These are phyloP conservation scores for Zophobas atratus DNA, from an alignment of 1,140 invertebrate genomes.

Conservation along the genomic window DNA sequence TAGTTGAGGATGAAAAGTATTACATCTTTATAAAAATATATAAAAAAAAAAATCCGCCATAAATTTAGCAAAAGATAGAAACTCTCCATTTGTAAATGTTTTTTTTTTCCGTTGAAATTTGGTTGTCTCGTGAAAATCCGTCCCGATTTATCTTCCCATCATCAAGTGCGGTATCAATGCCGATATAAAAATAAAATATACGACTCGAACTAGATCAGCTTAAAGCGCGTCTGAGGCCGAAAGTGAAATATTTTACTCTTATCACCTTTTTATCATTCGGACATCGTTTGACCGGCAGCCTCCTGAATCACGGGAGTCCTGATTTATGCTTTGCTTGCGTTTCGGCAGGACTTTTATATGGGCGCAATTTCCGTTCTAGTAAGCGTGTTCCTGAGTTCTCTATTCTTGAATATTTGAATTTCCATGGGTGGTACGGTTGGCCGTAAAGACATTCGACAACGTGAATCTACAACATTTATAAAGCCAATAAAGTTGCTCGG, in stretches of 20 bases:
- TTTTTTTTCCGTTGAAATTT: too few relatives aligned
- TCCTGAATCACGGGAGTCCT: slow-evolving; percentile 40
- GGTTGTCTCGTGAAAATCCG: too few relatives aligned
- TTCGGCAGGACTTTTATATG: slow-evolving; percentile 54
- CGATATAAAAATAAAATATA: slow-evolving; percentile 45
- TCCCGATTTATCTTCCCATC: slow-evolving; percentile 12
- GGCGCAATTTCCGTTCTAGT: slow-evolving; percentile 52
- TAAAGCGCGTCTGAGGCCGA: slow-evolving; percentile 24
- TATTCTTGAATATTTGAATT: slow-evolving; percentile 54
- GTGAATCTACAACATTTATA: slow-evolving; percentile 40
- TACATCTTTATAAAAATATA: too few relatives aligned
- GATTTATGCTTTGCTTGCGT: slow-evolving; percentile 53
- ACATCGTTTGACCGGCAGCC: slow-evolving; percentile 51
- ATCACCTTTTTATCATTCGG: slow-evolving; percentile 55
- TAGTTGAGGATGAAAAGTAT: too few relatives aligned
- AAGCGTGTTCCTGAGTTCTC: slow-evolving; percentile 50
- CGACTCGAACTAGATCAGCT: slow-evolving; percentile 37
- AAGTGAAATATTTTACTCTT: slow-evolving; percentile 52
- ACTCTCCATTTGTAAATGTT: too few relatives aligned
- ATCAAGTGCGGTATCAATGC: slow-evolving; percentile 10
- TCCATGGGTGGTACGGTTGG: slow-evolving; percentile 26
- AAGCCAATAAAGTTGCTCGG: slow-evolving; percentile 30
- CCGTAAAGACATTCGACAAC: slow-evolving; percentile 40
- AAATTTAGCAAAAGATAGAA: too few relatives aligned
- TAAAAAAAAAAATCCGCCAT: too few relatives aligned